A percentile compares a stretch with the other conserved stretches of the same genome.
Conservation (phyloP, 2,797 vertebrate genomes). For the Benthosema pterotum region DNA sequence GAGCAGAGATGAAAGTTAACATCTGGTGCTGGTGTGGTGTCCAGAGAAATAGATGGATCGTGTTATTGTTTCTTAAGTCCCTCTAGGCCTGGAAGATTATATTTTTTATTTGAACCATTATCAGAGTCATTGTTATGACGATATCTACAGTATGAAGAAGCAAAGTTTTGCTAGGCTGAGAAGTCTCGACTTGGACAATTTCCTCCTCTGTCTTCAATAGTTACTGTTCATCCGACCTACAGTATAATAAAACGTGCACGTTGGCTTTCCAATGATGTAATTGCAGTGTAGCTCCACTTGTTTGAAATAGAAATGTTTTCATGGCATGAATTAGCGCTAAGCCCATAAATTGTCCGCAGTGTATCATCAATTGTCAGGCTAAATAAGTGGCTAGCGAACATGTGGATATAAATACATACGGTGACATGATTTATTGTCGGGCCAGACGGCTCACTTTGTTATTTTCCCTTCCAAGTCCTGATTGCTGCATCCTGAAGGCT, state of each 20-base stretch:
- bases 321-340: slow-evolving; percentile 59
- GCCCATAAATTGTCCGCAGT: slow-evolving; percentile 58
- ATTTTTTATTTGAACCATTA: slow-evolving; percentile 50
- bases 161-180: slow-evolving; percentile 15
- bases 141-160: slow-evolving; percentile 1
- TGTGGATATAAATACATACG: slow-evolving; percentile 73
- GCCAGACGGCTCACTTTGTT: slow-evolving; percentile 66
- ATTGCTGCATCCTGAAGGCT: slow-evolving; percentile 81
- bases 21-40: slow-evolving; percentile 54
- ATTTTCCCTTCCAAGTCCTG: slow-evolving; percentile 76
- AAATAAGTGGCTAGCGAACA: slow-evolving; percentile 66
- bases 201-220: slow-evolving; percentile 36
- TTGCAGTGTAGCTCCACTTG: slow-evolving; percentile 54
- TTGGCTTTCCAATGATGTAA: slow-evolving; percentile 55
- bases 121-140: slow-evolving; percentile 33
- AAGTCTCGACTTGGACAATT: slow-evolving; percentile 38
- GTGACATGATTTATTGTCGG: slow-evolving; percentile 75
- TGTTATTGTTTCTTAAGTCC: slow-evolving; percentile 54
- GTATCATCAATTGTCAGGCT: slow-evolving; percentile 70
- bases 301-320: slow-evolving; percentile 61
- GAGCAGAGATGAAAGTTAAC: slow-evolving; percentile 44
- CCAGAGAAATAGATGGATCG: slow-evolving; percentile 28
- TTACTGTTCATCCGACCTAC: slow-evolving; percentile 41
- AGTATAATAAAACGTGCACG: slow-evolving; percentile 46
- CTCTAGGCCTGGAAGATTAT: slow-evolving; percentile 54